A percentile compares a stretch with the other conserved stretches of the same genome.
Evolutionary conservation across 2,797 vertebrate species (phyloP).

Genomic region (Sphenodon punctatus): DNA sequence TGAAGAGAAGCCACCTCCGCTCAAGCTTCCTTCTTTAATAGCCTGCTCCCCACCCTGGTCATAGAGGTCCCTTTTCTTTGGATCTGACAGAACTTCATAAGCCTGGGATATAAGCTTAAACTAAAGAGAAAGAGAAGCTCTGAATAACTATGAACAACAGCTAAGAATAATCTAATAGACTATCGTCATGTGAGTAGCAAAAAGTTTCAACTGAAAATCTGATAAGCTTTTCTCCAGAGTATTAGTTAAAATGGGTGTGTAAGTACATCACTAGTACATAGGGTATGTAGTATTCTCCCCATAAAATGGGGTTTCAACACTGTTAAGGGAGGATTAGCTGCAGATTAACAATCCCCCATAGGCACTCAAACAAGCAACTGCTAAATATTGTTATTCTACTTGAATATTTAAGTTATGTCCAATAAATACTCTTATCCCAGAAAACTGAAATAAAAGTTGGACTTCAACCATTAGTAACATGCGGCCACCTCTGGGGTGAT

Average conservation of each 20-base stretch:
- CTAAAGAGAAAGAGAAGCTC: slow-evolving; percentile 75
- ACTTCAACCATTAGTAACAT: background rate
- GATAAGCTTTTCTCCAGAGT: background rate
- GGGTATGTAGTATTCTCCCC: background rate
- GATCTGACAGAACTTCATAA: slow-evolving; percentile 95
- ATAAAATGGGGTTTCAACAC: too few species aligned
- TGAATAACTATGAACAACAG: slow-evolving; percentile 58
- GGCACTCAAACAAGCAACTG: too few species aligned
- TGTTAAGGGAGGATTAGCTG: too few species aligned
- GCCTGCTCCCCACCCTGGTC: slow-evolving; percentile 98
- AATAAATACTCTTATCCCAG: background rate
- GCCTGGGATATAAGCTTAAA: slow-evolving; percentile 98
- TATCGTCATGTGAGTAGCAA: too few species aligned
- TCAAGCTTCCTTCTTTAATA: slow-evolving; percentile 93
- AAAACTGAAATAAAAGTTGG: background rate
- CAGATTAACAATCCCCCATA: too few species aligned
- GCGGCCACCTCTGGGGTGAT: background rate
- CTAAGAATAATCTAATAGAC: slow-evolving; percentile 30
- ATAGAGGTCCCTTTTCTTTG: slow-evolving; percentile 94
- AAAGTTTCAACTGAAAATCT: background rate
- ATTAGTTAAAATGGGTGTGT: background rate
- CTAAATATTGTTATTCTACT: background rate
- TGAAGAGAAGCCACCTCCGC: slow-evolving; percentile 85
- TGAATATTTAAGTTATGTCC: background rate
- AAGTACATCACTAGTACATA: background rate